A percentile compares a stretch with the other conserved stretches of the same genome.
Conservation (phyloP, 2,797 vertebrate species). For the Dipus sagitta region DNA sequence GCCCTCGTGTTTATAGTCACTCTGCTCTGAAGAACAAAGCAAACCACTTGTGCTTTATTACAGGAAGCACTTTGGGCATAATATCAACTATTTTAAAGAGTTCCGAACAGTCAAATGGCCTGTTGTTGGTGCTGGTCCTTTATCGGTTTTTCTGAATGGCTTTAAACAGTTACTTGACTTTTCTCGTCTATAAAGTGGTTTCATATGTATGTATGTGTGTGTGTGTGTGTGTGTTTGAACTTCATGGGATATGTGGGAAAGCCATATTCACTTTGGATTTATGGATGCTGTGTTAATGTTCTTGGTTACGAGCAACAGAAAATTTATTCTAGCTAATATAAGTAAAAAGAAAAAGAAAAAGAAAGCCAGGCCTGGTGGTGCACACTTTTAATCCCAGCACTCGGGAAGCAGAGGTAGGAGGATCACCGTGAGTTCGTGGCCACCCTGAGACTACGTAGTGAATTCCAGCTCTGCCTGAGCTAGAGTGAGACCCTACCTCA, state of each 20-base stretch:
- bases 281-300: neutral
- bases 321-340: conserved; percentile 20
- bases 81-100: conserved; percentile 43
- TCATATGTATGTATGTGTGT: too few species aligned
- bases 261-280: neutral
- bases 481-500: too few species aligned
- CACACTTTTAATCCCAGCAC: too few species aligned
- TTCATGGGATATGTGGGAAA: neutral
- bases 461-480: too few species aligned
- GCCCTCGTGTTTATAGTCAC: conserved; percentile 19
- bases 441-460: too few species aligned
- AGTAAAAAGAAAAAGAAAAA: too few species aligned
- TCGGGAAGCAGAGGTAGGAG: too few species aligned
- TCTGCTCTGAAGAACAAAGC: conserved; percentile 56
- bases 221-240: neutral
- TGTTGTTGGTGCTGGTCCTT: neutral
- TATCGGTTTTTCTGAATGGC: neutral
- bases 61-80: conserved; percentile 28
- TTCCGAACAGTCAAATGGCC: neutral
- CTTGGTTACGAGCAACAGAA: conserved; percentile 43
- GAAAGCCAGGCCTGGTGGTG: too few species aligned
- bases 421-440: too few species aligned
- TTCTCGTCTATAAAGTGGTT: conserved; percentile 21
- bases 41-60: conserved; percentile 55
- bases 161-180: neutral